Conservation (phyloP, 1,140 invertebrate genomes). For the Hylaeus anthracinus region DNA sequence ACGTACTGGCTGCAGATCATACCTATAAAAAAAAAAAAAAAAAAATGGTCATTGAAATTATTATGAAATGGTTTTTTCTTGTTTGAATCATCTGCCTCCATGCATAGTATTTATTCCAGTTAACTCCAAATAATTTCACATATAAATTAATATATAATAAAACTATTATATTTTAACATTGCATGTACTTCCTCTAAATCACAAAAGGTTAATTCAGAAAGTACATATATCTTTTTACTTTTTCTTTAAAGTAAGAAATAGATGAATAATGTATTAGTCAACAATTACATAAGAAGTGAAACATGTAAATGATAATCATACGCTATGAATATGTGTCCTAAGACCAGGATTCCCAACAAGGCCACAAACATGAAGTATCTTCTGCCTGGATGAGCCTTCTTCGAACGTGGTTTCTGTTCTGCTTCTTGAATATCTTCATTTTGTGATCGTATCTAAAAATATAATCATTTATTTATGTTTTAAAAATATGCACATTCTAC, state of each 20-base stretch:
- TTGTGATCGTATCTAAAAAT: conserved; percentile 61
- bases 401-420: conserved; percentile 53
- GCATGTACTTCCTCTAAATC: too few species aligned
- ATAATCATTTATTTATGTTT: not conserved
- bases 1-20: conserved; percentile 66
- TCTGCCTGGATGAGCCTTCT: conserved; percentile 59
- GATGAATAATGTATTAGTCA: not conserved
- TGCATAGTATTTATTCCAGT: too few species aligned
- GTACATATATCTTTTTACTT: too few species aligned
- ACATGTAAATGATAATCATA: conserved; percentile 54
- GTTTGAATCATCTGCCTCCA: too few species aligned
- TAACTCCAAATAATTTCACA: too few species aligned
- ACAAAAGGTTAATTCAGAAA: too few species aligned
- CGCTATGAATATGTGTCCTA: conserved; percentile 73
- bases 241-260: too few species aligned
- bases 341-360: conserved; percentile 63
- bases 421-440: conserved; percentile 53
- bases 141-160: too few species aligned
- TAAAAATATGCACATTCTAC: too few species aligned
- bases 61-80: too few species aligned
- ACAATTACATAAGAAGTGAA: not conserved
- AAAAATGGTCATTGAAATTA: not conserved
- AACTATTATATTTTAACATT: too few species aligned
- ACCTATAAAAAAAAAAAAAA: not conserved
- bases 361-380: conserved; percentile 62